phyloP scores from a whole-genome alignment of 2,797 vertebrate species.

The Hylomyscus alleni region DNA sequence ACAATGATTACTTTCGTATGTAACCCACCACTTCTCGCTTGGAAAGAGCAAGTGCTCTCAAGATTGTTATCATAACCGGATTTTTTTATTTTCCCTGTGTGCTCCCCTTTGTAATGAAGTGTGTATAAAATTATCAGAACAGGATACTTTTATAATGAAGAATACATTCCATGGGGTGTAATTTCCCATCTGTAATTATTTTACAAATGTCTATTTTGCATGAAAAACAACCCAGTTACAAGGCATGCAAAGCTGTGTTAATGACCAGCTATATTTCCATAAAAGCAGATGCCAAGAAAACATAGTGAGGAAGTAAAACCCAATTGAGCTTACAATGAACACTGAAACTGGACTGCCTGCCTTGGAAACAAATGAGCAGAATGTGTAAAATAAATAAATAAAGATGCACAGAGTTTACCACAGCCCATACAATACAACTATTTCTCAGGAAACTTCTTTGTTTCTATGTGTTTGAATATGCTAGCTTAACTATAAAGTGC shows the following conservation, averaged over 20 bases:
- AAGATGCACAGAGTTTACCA: slow-evolving; percentile 63
- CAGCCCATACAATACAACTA: slow-evolving; percentile 47
- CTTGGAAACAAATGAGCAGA: slow-evolving; percentile 70
- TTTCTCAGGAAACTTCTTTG: slow-evolving; percentile 38
- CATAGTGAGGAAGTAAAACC: slow-evolving; percentile 78
- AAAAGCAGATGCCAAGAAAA: slow-evolving; percentile 80
- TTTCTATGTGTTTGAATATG: slow-evolving; percentile 64
- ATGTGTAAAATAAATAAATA: slow-evolving; percentile 75
- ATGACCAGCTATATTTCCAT: slow-evolving; percentile 78
- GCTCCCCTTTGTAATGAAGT: slow-evolving; percentile 72
- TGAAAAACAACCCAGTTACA: slow-evolving; percentile 77
- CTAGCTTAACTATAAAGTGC: slow-evolving; percentile 64
- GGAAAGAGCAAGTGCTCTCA: slow-evolving; percentile 65
- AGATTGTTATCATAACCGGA: slow-evolving; percentile 73
- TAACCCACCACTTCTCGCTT: slow-evolving; percentile 55
- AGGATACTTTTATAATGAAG: slow-evolving; percentile 81
- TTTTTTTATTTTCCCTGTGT: slow-evolving; percentile 74
- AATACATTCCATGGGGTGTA: slow-evolving; percentile 74
- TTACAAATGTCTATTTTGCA: slow-evolving; percentile 80
- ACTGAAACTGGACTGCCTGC: slow-evolving; percentile 49
- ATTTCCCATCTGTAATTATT: slow-evolving; percentile 84
- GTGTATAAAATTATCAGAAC: slow-evolving; percentile 76
- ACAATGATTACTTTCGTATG: slow-evolving; percentile 8
- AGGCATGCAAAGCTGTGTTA: slow-evolving; percentile 79
- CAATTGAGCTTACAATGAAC: slow-evolving; percentile 71